phyloP scores from a whole-genome alignment of 30 jellyfish, hydroid and myxozoan species.

The Turritopsis rubra region DNA sequence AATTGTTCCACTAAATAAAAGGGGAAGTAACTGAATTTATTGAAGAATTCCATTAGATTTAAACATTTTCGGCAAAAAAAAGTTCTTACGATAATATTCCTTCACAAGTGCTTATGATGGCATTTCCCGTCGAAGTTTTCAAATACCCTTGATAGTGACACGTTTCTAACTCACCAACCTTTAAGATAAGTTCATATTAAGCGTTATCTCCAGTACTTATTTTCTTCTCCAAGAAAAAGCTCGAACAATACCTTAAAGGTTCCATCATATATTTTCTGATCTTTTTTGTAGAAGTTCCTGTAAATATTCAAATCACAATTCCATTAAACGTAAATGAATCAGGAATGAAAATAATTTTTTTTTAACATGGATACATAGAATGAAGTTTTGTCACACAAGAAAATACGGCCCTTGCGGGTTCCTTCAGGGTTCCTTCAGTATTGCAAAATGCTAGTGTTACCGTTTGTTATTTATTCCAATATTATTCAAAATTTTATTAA shows the following conservation, averaged over 20 bases:
- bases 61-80: too few species aligned
- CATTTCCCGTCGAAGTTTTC: neutral
- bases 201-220: too few species aligned
- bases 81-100: neutral
- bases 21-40: neutral
- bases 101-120: neutral
- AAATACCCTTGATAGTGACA: neutral
- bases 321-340: too few species aligned
- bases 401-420: too few species aligned
- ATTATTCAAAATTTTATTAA: too few species aligned
- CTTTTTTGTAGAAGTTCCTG: neutral
- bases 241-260: neutral
- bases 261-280: neutral
- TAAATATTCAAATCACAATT: too few species aligned
- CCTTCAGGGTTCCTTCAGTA: too few species aligned
- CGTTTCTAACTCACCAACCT: neutral
- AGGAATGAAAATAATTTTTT: too few species aligned
- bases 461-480: too few species aligned
- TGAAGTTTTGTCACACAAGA: too few species aligned
- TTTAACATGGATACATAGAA: too few species aligned
- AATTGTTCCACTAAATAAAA: neutral
- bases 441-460: too few species aligned
- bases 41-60: neutral
- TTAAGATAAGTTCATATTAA: neutral
- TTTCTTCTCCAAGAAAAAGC: neutral